Evolutionary conservation across 2,888 invertebrate species (phyloP).

Genomic region (Myopa tessellatipennis): DNA sequence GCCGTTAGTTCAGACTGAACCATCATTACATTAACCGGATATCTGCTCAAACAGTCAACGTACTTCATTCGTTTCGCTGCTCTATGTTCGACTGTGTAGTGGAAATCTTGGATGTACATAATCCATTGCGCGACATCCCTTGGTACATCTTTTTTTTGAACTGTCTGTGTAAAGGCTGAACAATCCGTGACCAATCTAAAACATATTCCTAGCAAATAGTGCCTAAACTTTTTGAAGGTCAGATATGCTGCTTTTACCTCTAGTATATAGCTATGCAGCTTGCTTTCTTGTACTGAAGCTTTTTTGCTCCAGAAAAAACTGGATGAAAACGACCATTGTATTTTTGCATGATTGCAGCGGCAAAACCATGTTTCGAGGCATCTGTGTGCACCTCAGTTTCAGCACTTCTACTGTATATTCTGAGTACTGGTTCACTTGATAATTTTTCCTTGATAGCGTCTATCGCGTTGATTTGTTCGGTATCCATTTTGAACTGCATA

Average conservation of each 20-base stretch:
- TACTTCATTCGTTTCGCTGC: conserved; percentile 7
- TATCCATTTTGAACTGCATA: conserved; percentile 7
- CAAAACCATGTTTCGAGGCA: too few relatives aligned
- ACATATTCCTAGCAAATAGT: conserved; percentile 6
- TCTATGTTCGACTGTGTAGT: conserved; percentile 8
- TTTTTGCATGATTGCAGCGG: too few relatives aligned
- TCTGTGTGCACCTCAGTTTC: too few relatives aligned
- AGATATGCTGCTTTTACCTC: conserved; percentile 22
- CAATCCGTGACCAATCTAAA: conserved; percentile 17
- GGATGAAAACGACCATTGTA: too few relatives aligned
- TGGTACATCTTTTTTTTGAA: conserved; percentile 11
- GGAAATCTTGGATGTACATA: conserved; percentile 11
- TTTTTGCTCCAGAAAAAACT: conserved; percentile 21
- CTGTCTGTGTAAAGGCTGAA: conserved; percentile 13
- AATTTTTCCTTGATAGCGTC: not conserved
- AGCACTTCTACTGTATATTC: not conserved
- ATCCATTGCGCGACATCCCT: conserved; percentile 16
- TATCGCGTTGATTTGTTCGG: not conserved
- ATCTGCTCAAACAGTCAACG: conserved; percentile 14
- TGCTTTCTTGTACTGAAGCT: not conserved
- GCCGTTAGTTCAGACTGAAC: not conserved
- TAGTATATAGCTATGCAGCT: conserved; percentile 9
- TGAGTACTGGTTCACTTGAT: not conserved
- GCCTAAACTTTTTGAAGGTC: not conserved
- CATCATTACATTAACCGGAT: not conserved